Evolutionary conservation across 2,888 invertebrate species (phyloP).

Genomic region (Agrochola lychnidis): DNA sequence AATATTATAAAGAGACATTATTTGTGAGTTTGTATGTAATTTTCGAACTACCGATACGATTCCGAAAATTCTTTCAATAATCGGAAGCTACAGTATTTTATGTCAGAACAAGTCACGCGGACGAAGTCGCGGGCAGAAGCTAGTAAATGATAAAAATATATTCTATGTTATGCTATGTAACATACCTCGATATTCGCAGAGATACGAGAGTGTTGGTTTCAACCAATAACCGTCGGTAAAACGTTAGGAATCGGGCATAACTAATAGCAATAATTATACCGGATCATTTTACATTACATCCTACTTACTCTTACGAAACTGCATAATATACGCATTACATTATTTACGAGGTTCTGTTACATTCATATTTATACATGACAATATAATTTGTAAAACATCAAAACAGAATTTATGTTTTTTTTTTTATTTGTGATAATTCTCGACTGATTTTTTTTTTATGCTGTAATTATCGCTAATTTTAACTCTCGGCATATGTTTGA

Average conservation of each 20-base stretch:
- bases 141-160: neutral
- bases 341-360: constrained; percentile 32
- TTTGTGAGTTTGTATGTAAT: neutral
- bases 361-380: constrained; percentile 29
- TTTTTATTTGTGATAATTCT: neutral
- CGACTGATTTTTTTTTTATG: neutral
- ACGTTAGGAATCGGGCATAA: constrained; percentile 10
- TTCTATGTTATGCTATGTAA: neutral
- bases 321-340: constrained; percentile 23
- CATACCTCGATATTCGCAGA: constrained; percentile 21
- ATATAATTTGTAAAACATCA: constrained; percentile 10
- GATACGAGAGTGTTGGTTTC: constrained; percentile 18
- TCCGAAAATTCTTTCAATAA: neutral
- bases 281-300: constrained; percentile 41
- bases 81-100: neutral
- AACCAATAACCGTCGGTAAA: constrained; percentile 10
- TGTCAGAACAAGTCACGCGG: neutral
- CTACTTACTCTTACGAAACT: constrained; percentile 17
- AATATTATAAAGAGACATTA: neutral
- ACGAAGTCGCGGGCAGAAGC: neutral
- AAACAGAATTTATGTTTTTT: neutral
- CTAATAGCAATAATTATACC: constrained; percentile 30
- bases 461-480: neutral
- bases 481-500: neutral
- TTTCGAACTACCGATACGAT: no score